These are phyloP conservation scores for Lagorchestes hirsutus DNA, from an alignment of 2,797 vertebrate genomes.

Conservation along the genomic window DNA sequence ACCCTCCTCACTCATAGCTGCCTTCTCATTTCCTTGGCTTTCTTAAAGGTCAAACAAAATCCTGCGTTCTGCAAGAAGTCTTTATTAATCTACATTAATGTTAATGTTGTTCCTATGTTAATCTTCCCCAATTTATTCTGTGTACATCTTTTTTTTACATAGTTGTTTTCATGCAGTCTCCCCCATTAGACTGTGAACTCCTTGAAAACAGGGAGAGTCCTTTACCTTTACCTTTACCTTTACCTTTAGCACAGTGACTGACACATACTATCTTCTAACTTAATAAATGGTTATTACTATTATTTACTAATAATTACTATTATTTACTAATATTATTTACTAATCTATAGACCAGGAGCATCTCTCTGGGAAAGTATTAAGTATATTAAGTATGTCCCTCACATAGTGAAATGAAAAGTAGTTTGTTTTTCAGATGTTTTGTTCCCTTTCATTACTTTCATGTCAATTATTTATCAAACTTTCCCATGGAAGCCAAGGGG, in stretches of 20 bases:
- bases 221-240: too few relatives aligned
- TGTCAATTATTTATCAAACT: neutral
- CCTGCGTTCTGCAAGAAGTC: neutral
- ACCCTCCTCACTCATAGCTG: neutral
- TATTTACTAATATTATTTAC: neutral
- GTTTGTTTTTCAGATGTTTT: neutral
- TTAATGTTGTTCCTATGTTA: neutral
- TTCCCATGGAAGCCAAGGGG: neutral
- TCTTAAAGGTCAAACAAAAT: neutral
- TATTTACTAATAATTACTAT: neutral
- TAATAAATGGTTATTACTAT: neutral
- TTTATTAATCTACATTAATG: neutral
- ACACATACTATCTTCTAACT: neutral
- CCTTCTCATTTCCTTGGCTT: neutral
- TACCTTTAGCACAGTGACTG: neutral
- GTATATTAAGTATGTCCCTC: neutral
- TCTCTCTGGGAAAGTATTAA: neutral
- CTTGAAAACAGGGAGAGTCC: neutral
- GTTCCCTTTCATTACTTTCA: neutral
- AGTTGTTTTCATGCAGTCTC: neutral
- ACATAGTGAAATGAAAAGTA: neutral
- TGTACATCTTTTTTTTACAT: neutral
- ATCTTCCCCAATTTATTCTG: neutral
- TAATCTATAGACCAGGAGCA: neutral
- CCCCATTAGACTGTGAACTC: neutral